Percentiles rank a stretch among this genome's conserved stretches.
Conservation (phyloP, 2,113 vertebrate species). For the Tupaia tana region DNA sequence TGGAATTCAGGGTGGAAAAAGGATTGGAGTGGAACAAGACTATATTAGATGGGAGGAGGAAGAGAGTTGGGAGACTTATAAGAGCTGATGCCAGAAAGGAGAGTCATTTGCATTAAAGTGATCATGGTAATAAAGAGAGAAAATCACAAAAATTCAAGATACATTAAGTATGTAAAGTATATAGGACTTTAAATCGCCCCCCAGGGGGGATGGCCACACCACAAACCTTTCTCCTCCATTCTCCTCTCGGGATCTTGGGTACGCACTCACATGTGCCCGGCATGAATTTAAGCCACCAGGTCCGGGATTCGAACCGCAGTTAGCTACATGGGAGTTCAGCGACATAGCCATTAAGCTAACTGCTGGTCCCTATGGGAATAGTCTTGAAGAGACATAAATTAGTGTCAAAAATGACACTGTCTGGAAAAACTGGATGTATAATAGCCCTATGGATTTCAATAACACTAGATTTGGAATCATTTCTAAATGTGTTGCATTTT, state of each 20-base stretch:
- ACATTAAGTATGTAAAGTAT: neutral
- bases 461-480: neutral
- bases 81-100: neutral
- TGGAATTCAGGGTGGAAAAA: neutral
- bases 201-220: no score
- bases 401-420: neutral
- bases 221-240: no score
- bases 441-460: neutral
- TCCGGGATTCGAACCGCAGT: neutral
- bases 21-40: neutral
- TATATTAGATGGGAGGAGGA: no score
- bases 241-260: no score
- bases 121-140: neutral
- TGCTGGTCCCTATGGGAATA: neutral
- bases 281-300: no score
- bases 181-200: neutral
- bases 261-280: no score
- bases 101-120: neutral
- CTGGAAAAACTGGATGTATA: neutral
- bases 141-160: neutral
- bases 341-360: no score
- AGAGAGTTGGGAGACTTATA: neutral
- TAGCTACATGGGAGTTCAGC: neutral
- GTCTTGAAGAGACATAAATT: neutral
- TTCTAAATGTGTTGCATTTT: neutral